Conservation (phyloP, 1,140 invertebrate genomes). For the Ectropis grisescens region DNA sequence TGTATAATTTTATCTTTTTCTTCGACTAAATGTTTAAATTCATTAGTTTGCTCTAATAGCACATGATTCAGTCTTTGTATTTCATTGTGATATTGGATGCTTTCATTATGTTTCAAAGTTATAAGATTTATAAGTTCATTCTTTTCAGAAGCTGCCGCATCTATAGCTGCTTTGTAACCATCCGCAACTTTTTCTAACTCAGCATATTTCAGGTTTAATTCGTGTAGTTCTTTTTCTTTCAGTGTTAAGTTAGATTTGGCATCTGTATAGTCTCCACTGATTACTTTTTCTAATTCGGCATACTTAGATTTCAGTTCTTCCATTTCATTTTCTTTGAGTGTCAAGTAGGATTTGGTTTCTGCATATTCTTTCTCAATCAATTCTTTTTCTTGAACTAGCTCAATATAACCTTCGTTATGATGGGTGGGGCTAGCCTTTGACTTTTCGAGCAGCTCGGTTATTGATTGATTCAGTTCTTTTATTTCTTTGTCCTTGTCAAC, state of each 20-base stretch:
- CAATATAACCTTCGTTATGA: conserved; percentile 30
- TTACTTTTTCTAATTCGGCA: conserved; percentile 14
- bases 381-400: conserved; percentile 38
- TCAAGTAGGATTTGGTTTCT: conserved; percentile 19
- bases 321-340: conserved; percentile 12
- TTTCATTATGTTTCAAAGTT: conserved; percentile 87
- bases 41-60: conserved; percentile 58
- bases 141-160: conserved; percentile 72
- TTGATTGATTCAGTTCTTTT: conserved; percentile 43
- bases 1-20: conserved; percentile 59
- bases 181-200: conserved; percentile 27
- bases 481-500: conserved; percentile 44
- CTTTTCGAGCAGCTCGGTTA: too few species aligned
- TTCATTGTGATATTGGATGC: conserved; percentile 84
- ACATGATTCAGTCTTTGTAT: conserved; percentile 81
- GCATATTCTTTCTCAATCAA: conserved; percentile 16
- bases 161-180: conserved; percentile 47
- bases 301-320: conserved; percentile 20
- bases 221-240: conserved; percentile 25
- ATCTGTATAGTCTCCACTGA: too few species aligned
- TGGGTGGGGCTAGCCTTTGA: too few species aligned
- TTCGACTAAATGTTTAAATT: conserved; percentile 66
- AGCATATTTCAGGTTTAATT: conserved; percentile 31
- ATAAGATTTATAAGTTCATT: conserved; percentile 82
- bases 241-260: background rate